Conservation (phyloP, 2,888 invertebrate species). For the Phyllotreta striolata region DNA sequence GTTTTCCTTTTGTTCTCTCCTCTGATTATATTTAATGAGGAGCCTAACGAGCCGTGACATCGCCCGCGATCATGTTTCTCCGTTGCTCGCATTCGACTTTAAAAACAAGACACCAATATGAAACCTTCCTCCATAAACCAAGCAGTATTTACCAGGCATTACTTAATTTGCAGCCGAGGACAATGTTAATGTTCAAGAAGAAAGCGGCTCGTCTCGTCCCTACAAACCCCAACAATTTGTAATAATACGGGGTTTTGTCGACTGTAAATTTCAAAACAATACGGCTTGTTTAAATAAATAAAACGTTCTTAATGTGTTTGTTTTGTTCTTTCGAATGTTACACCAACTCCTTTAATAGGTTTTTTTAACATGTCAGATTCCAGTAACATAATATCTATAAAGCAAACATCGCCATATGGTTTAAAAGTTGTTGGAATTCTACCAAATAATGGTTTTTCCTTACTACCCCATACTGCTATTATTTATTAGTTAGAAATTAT, state of each 20-base stretch:
- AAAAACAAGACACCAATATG: no score
- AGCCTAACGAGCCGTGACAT: slow-evolving; percentile 27
- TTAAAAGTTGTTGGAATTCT: no score
- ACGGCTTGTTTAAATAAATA: slow-evolving; percentile 28
- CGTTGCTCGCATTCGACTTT: no score
- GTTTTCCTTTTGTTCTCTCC: slow-evolving; percentile 24
- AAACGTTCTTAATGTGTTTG: slow-evolving; percentile 20
- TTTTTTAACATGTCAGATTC: slow-evolving; percentile 10
- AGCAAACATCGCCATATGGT: slow-evolving; percentile 9
- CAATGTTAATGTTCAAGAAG: no score
- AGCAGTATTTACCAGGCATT: background rate
- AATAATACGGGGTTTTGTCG: background rate
- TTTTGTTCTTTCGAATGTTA: slow-evolving; percentile 16
- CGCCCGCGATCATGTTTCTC: background rate
- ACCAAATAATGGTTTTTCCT: no score
- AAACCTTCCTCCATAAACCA: background rate
- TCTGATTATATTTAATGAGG: slow-evolving; percentile 29
- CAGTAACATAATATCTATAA: slow-evolving; percentile 7
- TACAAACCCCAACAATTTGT: no score
- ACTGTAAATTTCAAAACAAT: slow-evolving; percentile 6
- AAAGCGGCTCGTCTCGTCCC: no score
- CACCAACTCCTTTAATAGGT: slow-evolving; percentile 7
- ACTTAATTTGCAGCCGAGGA: no score
- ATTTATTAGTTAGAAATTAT: no score
- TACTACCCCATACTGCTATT: no score